Conservation (phyloP, 2,797 vertebrate genomes). For the Chaenodraco wilsoni region DNA sequence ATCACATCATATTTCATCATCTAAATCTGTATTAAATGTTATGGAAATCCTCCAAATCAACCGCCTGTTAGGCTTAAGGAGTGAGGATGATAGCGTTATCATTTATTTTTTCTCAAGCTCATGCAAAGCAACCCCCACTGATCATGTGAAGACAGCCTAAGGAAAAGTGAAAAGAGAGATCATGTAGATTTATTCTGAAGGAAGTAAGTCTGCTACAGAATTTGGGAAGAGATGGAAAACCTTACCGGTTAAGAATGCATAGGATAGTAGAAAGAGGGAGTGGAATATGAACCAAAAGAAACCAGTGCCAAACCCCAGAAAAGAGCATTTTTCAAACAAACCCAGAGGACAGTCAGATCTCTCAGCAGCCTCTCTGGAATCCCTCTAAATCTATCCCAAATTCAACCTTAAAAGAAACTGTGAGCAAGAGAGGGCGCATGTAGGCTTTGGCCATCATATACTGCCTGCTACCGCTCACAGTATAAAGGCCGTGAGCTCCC, state of each 20-base stretch:
- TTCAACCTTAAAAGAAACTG: conserved; percentile 44
- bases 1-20: background rate
- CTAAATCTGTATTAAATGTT: background rate
- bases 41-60: background rate
- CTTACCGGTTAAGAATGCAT: conserved; percentile 6
- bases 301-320: conserved; percentile 20
- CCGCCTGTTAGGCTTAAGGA: background rate
- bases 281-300: conserved; percentile 43
- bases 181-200: background rate
- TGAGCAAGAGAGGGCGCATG: conserved; percentile 18
- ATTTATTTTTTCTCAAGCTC: background rate
- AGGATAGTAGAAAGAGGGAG: background rate
- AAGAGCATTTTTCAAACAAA: conserved; percentile 53
- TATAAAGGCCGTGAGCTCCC: conserved; percentile 3
- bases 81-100: too few species aligned
- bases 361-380: conserved; percentile 30
- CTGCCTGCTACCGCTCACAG: conserved; percentile 5
- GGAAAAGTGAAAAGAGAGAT: background rate
- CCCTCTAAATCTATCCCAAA: conserved; percentile 50
- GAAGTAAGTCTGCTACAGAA: background rate
- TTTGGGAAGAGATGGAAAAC: background rate
- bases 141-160: background rate
- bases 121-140: background rate
- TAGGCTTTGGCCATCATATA: conserved; percentile 25
- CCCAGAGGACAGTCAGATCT: conserved; percentile 32